A percentile compares a stretch with the other conserved stretches of the same genome.
phyloP scores from a whole-genome alignment of 1,140 invertebrate genomes.

The Pachypsylla venusta region DNA sequence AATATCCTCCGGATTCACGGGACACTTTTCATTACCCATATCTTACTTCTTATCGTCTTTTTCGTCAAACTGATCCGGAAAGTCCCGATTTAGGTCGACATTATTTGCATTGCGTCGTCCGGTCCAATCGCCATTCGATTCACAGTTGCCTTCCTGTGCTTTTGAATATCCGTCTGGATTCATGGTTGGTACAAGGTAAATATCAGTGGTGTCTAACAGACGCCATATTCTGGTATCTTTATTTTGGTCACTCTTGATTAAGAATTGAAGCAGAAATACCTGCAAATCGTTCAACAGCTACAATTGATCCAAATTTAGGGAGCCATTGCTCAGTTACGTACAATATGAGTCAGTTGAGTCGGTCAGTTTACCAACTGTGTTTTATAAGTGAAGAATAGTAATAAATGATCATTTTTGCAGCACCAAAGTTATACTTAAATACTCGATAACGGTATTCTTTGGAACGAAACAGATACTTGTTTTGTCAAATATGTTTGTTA shows the following conservation, averaged over 20 bases:
- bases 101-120: slow-evolving; percentile 65
- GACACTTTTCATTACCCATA: too few species aligned
- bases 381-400: too few species aligned
- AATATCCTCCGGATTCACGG: too few species aligned
- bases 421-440: too few species aligned
- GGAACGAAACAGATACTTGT: too few species aligned
- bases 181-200: slow-evolving; percentile 80
- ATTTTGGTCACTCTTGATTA: slow-evolving; percentile 60
- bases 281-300: slow-evolving; percentile 74
- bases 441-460: too few species aligned
- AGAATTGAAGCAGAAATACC: slow-evolving; percentile 66
- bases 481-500: too few species aligned
- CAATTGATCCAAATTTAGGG: too few species aligned
- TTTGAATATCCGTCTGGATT: slow-evolving; percentile 82
- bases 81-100: slow-evolving; percentile 73
- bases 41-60: slow-evolving; percentile 10
- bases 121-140: slow-evolving; percentile 43
- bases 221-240: slow-evolving; percentile 47
- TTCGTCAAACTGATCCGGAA: slow-evolving; percentile 68
- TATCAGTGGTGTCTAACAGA: slow-evolving; percentile 67
- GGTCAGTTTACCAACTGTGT: too few species aligned
- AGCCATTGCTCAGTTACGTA: too few species aligned
- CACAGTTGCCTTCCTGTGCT: slow-evolving; percentile 69
- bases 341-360: too few species aligned
- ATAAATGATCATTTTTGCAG: too few species aligned